Base-by-base conservation (phyloP, 2,888 invertebrate genomes). In the Diarsia rubi region DNA sequence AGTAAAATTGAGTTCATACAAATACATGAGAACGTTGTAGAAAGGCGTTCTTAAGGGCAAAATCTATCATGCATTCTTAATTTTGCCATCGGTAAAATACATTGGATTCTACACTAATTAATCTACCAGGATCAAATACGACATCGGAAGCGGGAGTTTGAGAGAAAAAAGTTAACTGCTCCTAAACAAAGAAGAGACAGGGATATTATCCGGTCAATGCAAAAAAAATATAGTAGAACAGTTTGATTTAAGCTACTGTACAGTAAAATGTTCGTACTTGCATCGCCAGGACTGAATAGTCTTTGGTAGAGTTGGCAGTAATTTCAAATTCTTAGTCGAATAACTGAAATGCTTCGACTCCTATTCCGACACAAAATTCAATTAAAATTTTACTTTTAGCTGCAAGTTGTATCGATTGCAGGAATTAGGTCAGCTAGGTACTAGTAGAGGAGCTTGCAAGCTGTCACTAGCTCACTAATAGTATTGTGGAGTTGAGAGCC, bases 331-430 rank as follows among this genome's bases (percentile, higher is more conserved):
- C 19, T 54, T 54, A 62, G n/a, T 62, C 42, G 4, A 64, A 72
- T 62, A 64, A 68, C 31, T 59, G 68, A 65, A 79, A 75, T 79
- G 75, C 68, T 59, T 79, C 64, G 57, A 54, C 42, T 72, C 14
- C 54, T n/a, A 59, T 64, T 37, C 24, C 45, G 49, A 57, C 67
- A 78, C 67, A 66, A 67, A 52, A 78, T 78, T 73, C 73, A 82
- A 81, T 81, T 81, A 82, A 82, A 71, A 75, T 82, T 73, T 81
- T 75, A 79, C 57, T 74, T 82, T 79, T 75, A 74, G n/a, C 31
- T 71, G 68, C 65, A 81, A 71, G 62, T 63, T 73, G 59, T 74
- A 75, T 74, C 64, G 79, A 68, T 79, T 79, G 57, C 21, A 1
- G 37, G 19, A 82, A 81, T 71, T 82, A 59, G 81, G 81, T 81